Percentiles rank a stretch among this genome's conserved stretches.
Evolutionary conservation across 2,113 vertebrate genomes (phyloP).

Genomic region (Enhydra lutris): DNA sequence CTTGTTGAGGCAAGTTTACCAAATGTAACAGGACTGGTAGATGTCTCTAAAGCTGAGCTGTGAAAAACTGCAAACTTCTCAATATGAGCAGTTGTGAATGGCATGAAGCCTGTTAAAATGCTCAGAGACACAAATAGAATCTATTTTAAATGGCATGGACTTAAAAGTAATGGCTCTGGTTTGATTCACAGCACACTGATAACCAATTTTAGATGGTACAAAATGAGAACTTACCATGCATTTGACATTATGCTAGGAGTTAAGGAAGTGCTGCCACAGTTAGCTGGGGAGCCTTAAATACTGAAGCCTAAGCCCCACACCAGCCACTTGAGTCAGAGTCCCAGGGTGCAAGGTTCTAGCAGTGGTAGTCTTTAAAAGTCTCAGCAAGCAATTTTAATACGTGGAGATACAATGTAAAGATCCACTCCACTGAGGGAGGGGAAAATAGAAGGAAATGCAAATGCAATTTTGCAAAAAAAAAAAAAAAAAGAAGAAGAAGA

Average conservation of each 20-base stretch:
- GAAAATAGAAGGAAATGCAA: not conserved
- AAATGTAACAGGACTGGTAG: constrained; percentile 58
- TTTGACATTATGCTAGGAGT: not conserved
- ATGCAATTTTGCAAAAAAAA: not conserved
- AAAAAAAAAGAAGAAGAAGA: too few relatives aligned
- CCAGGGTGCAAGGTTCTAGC: not conserved
- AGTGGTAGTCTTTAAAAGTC: not conserved
- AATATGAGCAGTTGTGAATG: constrained; percentile 49
- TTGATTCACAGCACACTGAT: constrained; percentile 36
- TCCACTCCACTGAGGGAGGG: not conserved
- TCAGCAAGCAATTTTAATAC: not conserved
- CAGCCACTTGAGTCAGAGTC: not conserved
- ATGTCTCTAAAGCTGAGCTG: constrained; percentile 54
- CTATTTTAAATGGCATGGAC: constrained; percentile 35
- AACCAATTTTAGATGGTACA: not conserved
- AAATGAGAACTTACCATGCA: not conserved
- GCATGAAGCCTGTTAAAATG: constrained; percentile 50
- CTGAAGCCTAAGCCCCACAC: not conserved
- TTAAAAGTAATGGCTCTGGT: constrained; percentile 27
- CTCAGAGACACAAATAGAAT: constrained; percentile 35
- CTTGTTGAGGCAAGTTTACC: constrained; percentile 62
- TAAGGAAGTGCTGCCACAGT: not conserved
- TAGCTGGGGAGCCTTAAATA: not conserved
- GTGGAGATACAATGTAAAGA: not conserved
- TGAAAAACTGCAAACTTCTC: constrained; percentile 64